These are phyloP conservation scores for Benitochromis conjunctus DNA, from an alignment of 2,113 vertebrate genomes.

Conservation along the genomic window DNA sequence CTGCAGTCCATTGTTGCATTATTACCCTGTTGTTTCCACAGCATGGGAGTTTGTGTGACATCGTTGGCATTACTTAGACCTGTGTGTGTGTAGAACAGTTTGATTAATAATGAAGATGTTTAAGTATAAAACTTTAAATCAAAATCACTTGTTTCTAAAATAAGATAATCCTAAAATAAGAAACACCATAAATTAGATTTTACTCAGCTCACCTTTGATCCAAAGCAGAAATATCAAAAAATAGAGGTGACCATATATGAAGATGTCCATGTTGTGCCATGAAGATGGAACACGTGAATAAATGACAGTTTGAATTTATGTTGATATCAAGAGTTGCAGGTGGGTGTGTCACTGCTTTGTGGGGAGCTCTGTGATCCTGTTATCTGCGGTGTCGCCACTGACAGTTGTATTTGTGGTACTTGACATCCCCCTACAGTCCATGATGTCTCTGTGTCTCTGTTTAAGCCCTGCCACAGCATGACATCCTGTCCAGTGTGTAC, in stretches of 20 bases:
- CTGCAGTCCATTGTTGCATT: not conserved
- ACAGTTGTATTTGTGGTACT: not conserved
- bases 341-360: not conserved
- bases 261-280: not conserved
- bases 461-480: too few relatives aligned
- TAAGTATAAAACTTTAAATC: accelerated
- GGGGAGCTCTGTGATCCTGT: not conserved
- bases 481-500: too few relatives aligned
- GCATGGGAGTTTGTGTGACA: not conserved
- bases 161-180: not conserved
- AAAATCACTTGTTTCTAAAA: not conserved
- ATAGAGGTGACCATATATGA: accelerated
- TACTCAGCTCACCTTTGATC: not conserved
- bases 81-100: not conserved
- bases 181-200: accelerated
- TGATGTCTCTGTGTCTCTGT: not conserved
- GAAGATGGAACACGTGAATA: not conserved
- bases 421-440: not conserved
- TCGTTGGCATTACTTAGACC: not conserved
- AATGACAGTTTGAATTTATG: not conserved
- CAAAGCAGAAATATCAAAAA: not conserved
- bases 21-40: not conserved
- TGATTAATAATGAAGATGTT: accelerated
- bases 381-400: accelerated
- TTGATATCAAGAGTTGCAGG: not conserved